Conservation (phyloP, 2,113 vertebrate genomes). For the Shinisaurus crocodilurus region DNA sequence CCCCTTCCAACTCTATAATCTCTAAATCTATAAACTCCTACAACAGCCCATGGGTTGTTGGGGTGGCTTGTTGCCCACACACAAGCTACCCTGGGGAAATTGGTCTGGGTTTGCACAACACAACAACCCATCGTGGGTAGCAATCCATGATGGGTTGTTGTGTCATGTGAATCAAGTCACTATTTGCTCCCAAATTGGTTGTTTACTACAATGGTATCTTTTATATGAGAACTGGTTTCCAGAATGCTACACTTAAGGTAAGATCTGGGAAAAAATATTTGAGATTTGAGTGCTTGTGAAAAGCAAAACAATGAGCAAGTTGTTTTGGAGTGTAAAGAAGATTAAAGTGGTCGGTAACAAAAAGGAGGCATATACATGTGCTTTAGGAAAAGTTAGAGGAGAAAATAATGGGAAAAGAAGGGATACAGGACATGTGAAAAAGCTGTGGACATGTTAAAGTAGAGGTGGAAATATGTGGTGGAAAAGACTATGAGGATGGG, state of each 20-base stretch:
- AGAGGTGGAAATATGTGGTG: background rate
- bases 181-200: background rate
- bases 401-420: background rate
- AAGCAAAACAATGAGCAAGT: background rate
- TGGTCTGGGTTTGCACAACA: no score
- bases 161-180: no score
- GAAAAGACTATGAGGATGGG: background rate
- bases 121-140: no score
- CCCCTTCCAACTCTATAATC: no score
- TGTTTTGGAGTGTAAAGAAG: background rate
- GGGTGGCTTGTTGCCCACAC: no score
- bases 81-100: no score
- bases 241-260: background rate
- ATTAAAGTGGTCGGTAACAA: background rate
- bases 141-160: no score
- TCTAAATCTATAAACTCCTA: no score
- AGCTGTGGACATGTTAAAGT: background rate
- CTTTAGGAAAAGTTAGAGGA: background rate
- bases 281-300: background rate
- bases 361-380: background rate
- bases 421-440: background rate
- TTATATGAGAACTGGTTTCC: background rate
- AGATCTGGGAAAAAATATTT: background rate
- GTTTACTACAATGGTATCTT: background rate
- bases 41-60: no score